These are phyloP conservation scores for Ellobius talpinus DNA, from an alignment of 2,113 vertebrate species.

Conservation along the genomic window DNA sequence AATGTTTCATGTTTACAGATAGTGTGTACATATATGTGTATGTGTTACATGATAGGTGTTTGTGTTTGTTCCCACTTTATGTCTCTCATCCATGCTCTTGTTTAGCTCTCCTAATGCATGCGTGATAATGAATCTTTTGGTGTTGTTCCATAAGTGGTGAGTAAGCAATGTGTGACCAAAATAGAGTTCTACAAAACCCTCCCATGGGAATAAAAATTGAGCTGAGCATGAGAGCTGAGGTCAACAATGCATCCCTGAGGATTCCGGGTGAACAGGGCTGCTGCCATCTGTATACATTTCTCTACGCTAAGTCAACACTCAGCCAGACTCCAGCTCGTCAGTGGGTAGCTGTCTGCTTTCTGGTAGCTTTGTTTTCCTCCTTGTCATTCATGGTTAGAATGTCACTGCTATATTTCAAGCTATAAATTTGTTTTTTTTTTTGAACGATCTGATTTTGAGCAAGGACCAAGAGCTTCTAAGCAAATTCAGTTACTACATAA, in stretches of 20 bases:
- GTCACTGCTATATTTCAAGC: not conserved
- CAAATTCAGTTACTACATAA: not conserved
- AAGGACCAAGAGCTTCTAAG: conserved; percentile 18
- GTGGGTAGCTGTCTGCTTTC: not conserved
- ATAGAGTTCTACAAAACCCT: not conserved
- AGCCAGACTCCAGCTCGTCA: not conserved
- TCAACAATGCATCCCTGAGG: not conserved
- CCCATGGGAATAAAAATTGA: conserved; percentile 33
- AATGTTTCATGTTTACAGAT: not conserved
- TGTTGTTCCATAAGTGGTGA: conserved; percentile 38
- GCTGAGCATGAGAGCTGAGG: not conserved
- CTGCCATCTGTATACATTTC: not conserved
- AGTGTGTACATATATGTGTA: not conserved
- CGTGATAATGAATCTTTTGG: not conserved
- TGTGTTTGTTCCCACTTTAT: not conserved
- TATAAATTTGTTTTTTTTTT: not conserved
- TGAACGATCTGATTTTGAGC: not conserved
- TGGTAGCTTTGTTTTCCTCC: not conserved
- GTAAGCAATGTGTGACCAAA: not conserved
- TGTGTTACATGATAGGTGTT: not conserved
- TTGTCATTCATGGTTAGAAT: not conserved
- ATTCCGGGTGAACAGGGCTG: not conserved
- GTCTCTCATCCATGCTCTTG: not conserved
- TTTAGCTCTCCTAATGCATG: not conserved
- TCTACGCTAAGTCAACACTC: not conserved